Base-by-base conservation (phyloP, 2,797 vertebrate genomes). In the Emys orbicularis region DNA sequence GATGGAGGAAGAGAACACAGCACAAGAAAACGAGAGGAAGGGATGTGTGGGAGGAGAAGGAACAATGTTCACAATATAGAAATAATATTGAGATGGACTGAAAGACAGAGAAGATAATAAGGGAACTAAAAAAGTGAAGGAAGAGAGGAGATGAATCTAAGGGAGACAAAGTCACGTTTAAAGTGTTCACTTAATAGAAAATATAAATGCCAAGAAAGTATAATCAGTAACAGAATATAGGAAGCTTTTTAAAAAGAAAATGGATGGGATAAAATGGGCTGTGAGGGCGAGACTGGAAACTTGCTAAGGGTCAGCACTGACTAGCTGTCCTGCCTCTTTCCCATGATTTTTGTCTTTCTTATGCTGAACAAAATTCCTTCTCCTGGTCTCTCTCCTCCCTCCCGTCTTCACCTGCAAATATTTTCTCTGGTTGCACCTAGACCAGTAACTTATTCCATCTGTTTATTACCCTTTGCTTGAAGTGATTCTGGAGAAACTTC, bases 391-490 rank as follows among this genome's bases (percentile, higher is more conserved):
- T 95, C 68, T 92, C 37, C 84, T 90, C 44, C 2, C n/a, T 37
- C 81, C 84, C 41, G 53, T 72, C 6, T 79, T 91, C 92, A 72
- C 72, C 52, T 91, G 16, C 16, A 86, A 89, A 6, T 85, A 8
- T 57, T 93, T 94, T 90, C 94, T 83, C 44, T 80, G 49, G 16
- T 74, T 80, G 2, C 80, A 87, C 61, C 41, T 93, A 11, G 94
- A 87, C 77, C 88, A 27, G 13, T 92, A 37, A 34, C 50, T 93
- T 95, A 89, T 13, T 18, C 83, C 57, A 88, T 96, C 90, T 96
- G 87, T 96, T 95, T 95, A 80, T 81, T 93, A 65, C 44, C 34
- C 52, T 94, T 91, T 93, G 27, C 31, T 80, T 89, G 52, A 88
- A 85, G 86, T 96, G 89, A 57, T 94, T 87, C 57, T 87, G 34